A percentile compares a stretch with the other conserved stretches of the same genome.
Conservation (phyloP, 2,797 vertebrate species). For the Manis pentadactyla region DNA sequence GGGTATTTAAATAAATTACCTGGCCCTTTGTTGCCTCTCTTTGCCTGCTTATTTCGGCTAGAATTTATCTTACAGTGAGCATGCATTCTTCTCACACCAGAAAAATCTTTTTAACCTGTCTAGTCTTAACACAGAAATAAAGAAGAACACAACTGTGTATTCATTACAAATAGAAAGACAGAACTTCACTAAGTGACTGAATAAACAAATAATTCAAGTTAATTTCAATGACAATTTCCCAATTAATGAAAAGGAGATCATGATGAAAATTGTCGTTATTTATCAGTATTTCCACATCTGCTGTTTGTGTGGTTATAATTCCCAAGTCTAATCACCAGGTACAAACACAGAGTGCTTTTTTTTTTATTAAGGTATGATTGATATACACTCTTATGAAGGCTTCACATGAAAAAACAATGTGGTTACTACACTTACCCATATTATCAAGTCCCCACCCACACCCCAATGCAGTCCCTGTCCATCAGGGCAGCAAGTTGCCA, state of each 20-base stretch:
- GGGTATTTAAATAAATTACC: too few species aligned
- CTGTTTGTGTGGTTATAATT: neutral
- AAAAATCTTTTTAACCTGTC: slow-evolving; percentile 24
- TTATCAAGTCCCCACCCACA: too few species aligned
- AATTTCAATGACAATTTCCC: neutral
- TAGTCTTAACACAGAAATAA: neutral
- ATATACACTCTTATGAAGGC: too few species aligned
- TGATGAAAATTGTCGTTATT: neutral
- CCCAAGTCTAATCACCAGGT: neutral
- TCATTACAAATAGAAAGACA: neutral
- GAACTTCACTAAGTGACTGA: neutral
- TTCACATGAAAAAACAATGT: too few species aligned
- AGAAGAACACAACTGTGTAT: neutral
- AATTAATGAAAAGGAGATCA: neutral
- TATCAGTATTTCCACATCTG: neutral
- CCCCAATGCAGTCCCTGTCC: too few species aligned
- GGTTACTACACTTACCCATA: too few species aligned
- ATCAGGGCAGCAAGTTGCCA: too few species aligned
- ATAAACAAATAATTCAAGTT: neutral
- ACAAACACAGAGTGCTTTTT: neutral
- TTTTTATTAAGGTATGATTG: too few species aligned
- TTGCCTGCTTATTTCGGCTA: too few species aligned
- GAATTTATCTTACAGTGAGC: too few species aligned
- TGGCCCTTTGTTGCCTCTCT: too few species aligned
- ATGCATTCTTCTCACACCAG: neutral